Base-by-base conservation (phyloP, 2,797 vertebrate genomes). In the Microcaecilia unicolor region DNA sequence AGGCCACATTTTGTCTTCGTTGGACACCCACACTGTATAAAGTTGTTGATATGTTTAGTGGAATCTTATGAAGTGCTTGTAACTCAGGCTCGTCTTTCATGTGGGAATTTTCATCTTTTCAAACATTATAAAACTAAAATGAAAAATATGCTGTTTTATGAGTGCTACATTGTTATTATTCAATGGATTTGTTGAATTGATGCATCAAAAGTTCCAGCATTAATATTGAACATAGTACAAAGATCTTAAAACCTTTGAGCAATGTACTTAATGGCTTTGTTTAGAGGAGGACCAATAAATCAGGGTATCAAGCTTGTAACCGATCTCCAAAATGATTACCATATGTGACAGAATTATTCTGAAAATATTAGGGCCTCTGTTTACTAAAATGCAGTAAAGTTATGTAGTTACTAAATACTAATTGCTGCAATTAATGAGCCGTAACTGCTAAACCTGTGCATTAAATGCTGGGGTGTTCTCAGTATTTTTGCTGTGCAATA, bases 321-420 rank as follows among this genome's bases (percentile, higher is more conserved):
- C 18, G 25, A 18, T 49, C 10, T 39, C 19, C 26, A 25, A 15
- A 31, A 41, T 18, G 8, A 13, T 39, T 52, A 38, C 42, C 15
- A 25, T 34, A 28, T 58, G 49, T 44, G 18, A 45, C 25, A 63
- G 25, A 46, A 13, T 19, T 46, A 27, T 65, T 57, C 37, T 31
- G 42, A 53, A 48, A 46, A 34, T 7, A 31, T 54, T 57, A 57
- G 44, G 52, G 46, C 35, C 57, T 46, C 49, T 57, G n/a, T n/a
- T n/a, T n/a, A n/a, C n/a, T n/a, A n/a, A n/a, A n/a, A n/a, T n/a
- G n/a, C n/a, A n/a, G n/a, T n/a, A n/a, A n/a, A n/a, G n/a, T n/a
- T n/a, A n/a, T n/a, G n/a, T n/a, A n/a, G n/a, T n/a, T n/a, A n/a
- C n/a, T n/a, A n/a, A n/a, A n/a, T n/a, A n/a, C n/a, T n/a, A n/a